Evolutionary conservation across 2,888 invertebrate species (phyloP).

Genomic region (Calameuta pallipes): DNA sequence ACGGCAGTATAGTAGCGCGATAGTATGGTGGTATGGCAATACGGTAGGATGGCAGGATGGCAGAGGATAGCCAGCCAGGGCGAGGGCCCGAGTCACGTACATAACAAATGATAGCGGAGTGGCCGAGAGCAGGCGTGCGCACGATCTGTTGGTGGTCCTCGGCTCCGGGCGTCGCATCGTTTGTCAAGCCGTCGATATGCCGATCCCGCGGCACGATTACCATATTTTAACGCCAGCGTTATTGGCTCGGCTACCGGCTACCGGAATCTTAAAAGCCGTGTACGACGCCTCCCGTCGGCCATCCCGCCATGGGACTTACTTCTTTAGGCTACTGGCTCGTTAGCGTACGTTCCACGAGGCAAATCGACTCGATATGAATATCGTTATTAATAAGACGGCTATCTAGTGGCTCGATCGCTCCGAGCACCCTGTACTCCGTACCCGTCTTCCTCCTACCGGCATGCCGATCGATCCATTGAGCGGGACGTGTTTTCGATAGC

Average conservation of each 20-base stretch:
- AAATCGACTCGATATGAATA: slow-evolving; percentile 31
- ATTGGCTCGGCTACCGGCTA: slow-evolving; percentile 59
- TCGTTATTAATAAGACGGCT: slow-evolving; percentile 30
- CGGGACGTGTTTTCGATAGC: slow-evolving; percentile 1
- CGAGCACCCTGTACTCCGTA: background rate
- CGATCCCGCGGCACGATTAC: slow-evolving; percentile 63
- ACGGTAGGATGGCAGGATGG: slow-evolving; percentile 52
- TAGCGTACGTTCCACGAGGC: slow-evolving; percentile 24
- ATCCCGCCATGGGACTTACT: background rate
- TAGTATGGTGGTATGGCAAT: background rate
- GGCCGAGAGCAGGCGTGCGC: slow-evolving; percentile 27
- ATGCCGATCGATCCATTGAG: slow-evolving; percentile 5
- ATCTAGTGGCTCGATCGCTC: background rate
- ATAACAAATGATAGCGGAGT: slow-evolving; percentile 62
- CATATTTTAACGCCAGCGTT: slow-evolving; percentile 66
- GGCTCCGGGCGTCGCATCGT: slow-evolving; percentile 60
- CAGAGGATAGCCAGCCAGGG: slow-evolving; percentile 42
- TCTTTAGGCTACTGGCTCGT: slow-evolving; percentile 18
- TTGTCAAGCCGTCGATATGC: slow-evolving; percentile 66
- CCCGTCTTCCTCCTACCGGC: background rate
- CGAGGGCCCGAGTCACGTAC: slow-evolving; percentile 56
- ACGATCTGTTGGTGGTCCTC: slow-evolving; percentile 63
- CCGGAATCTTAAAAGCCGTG: slow-evolving; percentile 58
- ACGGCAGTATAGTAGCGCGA: background rate
- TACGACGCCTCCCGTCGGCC: slow-evolving; percentile 13